Evolutionary conservation across 1,140 invertebrate species (phyloP), one percentile per base, ranked within the genome.

Genomic region (Paraescarpia echinospica): DNA sequence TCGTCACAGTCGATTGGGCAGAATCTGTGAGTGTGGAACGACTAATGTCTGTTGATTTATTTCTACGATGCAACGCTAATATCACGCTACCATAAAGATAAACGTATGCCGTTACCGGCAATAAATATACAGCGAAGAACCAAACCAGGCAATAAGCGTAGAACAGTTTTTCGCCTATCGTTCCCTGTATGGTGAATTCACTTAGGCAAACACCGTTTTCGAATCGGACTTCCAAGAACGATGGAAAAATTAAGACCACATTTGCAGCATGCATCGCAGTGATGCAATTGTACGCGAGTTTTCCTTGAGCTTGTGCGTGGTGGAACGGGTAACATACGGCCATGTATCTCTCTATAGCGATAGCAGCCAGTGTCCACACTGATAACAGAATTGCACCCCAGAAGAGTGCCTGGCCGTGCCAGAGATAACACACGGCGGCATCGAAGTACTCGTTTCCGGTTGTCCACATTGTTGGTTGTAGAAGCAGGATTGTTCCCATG

Each of bases 331-430:
- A 9, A 33, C 41, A 92, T 31, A 92, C 77, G 14, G 92, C 92
- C 92, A 92, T n/a, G 77, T 92, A 92, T 12, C 92, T 8, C 6
- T 92, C 92, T 8, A 88, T 14, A 33, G 92, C 41, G 33, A 92
- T 89, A 12, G 33, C 5, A 18, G 88, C 88, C 1, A 92, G 35
- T 33, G 90, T 92, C 33, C 88, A 92, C 33, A 34, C 88, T 9
- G 92, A 92, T 22, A 89, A 34, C 31, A 34, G 22, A 33, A 92
- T 77, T 4, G 34, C 51, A 33, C 92, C 92, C 92, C 92, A 92
- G 92, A 88, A 92, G 33, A 33, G 33, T n/a, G 48, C 92, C 77
- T 92, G 92, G 34, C 92, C 88, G 92, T 92, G 92, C 92, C 92
- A 92, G 59, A 51, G 48, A 34, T 92, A 89, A 89, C 92, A 92